phyloP scores from a whole-genome alignment of 2,797 vertebrate genomes.

The Loriculus beryllinus region DNA sequence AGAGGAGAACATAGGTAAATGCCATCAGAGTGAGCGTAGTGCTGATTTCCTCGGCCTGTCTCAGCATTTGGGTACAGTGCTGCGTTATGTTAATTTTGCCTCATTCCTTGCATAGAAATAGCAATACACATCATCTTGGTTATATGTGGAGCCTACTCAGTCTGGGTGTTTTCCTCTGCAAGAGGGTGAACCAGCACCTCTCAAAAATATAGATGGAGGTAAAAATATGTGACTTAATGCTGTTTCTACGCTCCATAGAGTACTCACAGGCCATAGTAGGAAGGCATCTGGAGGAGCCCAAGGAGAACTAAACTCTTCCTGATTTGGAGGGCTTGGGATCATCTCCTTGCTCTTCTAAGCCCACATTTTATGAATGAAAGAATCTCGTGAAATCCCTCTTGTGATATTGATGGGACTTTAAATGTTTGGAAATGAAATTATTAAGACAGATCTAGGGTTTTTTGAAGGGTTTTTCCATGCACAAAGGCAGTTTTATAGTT shows the following conservation, averaged over 20 bases:
- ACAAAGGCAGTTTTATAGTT: neutral
- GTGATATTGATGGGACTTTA: neutral
- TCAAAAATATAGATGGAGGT: neutral
- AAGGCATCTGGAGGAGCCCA: neutral
- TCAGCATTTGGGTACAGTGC: neutral
- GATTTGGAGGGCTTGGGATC: neutral
- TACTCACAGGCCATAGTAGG: neutral
- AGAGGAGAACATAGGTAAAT: neutral
- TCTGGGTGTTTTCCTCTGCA: neutral
- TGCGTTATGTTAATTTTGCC: neutral
- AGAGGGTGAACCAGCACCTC: neutral
- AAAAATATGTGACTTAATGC: neutral
- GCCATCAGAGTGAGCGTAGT: rapidly evolving
- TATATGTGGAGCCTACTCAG: neutral
- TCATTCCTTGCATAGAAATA: neutral
- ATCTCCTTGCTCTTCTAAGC: neutral
- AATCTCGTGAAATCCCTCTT: neutral
- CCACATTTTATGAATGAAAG: neutral
- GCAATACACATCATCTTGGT: rapidly evolving
- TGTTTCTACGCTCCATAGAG: neutral
- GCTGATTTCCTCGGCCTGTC: neutral
- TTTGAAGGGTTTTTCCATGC: neutral
- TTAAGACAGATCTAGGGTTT: neutral
- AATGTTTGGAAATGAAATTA: neutral
- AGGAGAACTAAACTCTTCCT: neutral